Evolutionary conservation across 2,113 vertebrate species (phyloP).

Genomic region (Raja brachyura): DNA sequence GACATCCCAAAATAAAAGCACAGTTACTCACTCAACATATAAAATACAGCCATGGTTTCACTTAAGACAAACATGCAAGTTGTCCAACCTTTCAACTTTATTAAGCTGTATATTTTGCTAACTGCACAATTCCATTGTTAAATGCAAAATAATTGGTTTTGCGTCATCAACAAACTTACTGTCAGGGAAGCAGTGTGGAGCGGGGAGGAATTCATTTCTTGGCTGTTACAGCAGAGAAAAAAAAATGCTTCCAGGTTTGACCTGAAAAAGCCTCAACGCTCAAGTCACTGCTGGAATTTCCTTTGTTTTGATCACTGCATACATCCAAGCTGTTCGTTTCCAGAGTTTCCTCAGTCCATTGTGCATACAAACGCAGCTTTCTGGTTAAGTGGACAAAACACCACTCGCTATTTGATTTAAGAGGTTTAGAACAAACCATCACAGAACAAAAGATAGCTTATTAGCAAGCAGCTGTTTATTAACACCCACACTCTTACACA

Average conservation of each 20-base stretch:
- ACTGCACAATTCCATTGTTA: not conserved
- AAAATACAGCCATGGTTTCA: no score
- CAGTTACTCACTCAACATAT: not conserved
- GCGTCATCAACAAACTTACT: not conserved
- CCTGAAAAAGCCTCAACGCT: not conserved
- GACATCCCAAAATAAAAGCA: not conserved
- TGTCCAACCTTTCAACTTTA: not conserved
- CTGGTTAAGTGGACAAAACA: not conserved
- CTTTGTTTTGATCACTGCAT: slow-evolving; percentile 10
- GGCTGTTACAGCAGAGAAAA: not conserved
- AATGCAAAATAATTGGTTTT: not conserved
- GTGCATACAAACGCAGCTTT: not conserved
- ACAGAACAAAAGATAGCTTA: not conserved
- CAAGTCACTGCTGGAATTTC: slow-evolving; percentile 27
- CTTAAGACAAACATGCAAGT: not conserved
- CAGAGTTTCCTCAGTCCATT: not conserved
- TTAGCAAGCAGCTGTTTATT: not conserved
- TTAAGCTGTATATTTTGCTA: not conserved
- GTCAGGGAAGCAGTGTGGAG: not conserved
- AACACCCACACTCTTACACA: not conserved
- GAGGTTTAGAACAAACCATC: not conserved
- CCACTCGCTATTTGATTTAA: not conserved
- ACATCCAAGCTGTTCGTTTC: slow-evolving; percentile 1
- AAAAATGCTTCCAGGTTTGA: slow-evolving; percentile 22
- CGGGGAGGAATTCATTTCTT: not conserved